Evolutionary conservation across 2,888 invertebrate species (phyloP), one percentile per base, ranked within the genome.

Genomic region (Bugulina stolonifera): DNA sequence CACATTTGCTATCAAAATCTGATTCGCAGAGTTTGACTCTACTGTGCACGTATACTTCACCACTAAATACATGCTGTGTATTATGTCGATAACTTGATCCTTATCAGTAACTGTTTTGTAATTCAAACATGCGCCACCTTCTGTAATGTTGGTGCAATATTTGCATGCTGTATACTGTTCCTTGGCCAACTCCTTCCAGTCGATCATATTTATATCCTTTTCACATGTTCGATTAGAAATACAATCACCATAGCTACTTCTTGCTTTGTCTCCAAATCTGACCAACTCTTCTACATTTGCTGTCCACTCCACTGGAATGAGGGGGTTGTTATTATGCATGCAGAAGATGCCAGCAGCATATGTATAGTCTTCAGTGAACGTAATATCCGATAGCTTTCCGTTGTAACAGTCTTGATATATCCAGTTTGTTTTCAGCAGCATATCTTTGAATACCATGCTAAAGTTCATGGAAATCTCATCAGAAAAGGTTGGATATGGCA

Each of bases 281-380:
- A 64, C 14, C 32, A 64, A 34, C 27, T 27, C 64, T 27, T 64
- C 64, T 2, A 64, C 64, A 5, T 32, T 32, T 27, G 22, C 64
- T 64, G 64, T 64, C 64, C 27, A 32, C n/a, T 64, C 64, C 5
- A 64, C 32, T 64, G 64, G 64, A 5, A 64, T 64, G 29, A 64
- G 22, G 3, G 64, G 64, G 34, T 64, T 27, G 34, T 14, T 1
- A 32, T 27, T 64, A 32, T 64, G 64, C 64, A 25, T 64, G 64
- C 64, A 64, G n/a, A 34, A 25, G 34, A 32, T 64, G 27, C 10
- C 14, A 10, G 25, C 27, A 32, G 5, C 64, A n/a, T 32, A n/a
- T 14, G 64, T 10, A 34, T 64, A 64, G 2, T 64, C n/a, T 14
- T 2, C 27, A 32, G 22, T 14, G 27, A 64, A 64, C 5, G 27